Percentiles rank a stretch among this genome's conserved stretches.
These are phyloP conservation scores for Eupeodes corollae DNA, from an alignment of 1,140 invertebrate genomes.

Conservation along the genomic window DNA sequence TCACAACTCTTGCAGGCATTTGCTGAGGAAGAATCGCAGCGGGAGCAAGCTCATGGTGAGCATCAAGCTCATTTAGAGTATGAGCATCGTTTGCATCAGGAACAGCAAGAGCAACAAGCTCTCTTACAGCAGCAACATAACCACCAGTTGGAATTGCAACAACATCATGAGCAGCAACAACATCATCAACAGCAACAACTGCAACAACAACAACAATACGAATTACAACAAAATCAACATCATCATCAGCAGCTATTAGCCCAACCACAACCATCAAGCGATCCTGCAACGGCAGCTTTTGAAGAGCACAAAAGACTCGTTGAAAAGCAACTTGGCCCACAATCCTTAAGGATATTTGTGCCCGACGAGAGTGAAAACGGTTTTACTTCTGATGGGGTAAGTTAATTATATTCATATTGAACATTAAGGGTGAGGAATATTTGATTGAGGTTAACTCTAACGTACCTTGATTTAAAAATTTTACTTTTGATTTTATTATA, in stretches of 20 bases:
- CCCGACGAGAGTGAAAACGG: slow-evolving; percentile 55
- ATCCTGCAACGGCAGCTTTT: slow-evolving; percentile 22
- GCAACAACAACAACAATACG: slow-evolving; percentile 12
- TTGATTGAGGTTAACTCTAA: neutral
- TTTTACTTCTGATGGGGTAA: slow-evolving; percentile 58
- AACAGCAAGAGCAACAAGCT: slow-evolving; percentile 6
- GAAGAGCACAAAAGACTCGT: slow-evolving; percentile 32
- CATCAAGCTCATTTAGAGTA: slow-evolving; percentile 24
- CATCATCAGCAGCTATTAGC: slow-evolving; percentile 9
- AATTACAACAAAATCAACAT: slow-evolving; percentile 11
- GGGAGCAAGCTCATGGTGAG: slow-evolving; percentile 21
- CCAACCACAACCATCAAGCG: slow-evolving; percentile 5
- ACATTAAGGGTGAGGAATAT: neutral
- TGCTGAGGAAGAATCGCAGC: slow-evolving; percentile 21
- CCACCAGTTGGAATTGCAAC: slow-evolving; percentile 7
- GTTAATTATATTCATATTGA: neutral
- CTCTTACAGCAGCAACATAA: slow-evolving; percentile 16
- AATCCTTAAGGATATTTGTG: slow-evolving; percentile 30
- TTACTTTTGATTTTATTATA: neutral
- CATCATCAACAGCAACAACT: slow-evolving; percentile 14
- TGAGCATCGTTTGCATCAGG: slow-evolving; percentile 19
- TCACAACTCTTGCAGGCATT: slow-evolving; percentile 24
- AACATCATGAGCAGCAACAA: slow-evolving; percentile 12
- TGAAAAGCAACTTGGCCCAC: slow-evolving; percentile 26
- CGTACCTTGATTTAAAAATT: neutral